Evolutionary conservation across 2,888 invertebrate genomes (phyloP).

Genomic region (Deilephila porcellus): DNA sequence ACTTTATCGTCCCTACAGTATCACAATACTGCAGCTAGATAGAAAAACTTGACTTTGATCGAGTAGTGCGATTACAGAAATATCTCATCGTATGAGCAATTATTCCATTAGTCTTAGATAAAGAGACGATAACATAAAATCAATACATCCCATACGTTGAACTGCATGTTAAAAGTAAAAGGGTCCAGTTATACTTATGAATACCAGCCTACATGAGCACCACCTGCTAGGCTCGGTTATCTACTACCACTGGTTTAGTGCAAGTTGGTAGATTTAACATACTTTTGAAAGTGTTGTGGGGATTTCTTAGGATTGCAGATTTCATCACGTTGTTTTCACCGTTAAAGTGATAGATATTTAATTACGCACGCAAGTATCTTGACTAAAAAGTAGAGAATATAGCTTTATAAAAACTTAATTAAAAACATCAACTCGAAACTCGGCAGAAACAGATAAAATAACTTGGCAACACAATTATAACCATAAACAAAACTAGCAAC

Average conservation of each 20-base stretch:
- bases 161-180: no score
- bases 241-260: no score
- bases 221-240: no score
- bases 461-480: conserved; percentile 21
- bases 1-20: not conserved
- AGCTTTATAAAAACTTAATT: not conserved
- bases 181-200: no score
- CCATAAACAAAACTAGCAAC: conserved; percentile 31
- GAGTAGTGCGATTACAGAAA: conserved; percentile 3
- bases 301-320: no score
- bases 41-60: conserved; percentile 24
- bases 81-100: not conserved
- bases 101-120: not conserved
- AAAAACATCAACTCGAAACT: not conserved
- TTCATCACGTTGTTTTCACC: no score
- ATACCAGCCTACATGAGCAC: no score
- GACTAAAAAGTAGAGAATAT: not conserved
- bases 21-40: not conserved
- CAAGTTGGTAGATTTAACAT: no score
- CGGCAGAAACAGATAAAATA: not conserved
- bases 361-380: no score
- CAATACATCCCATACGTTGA: not conserved
- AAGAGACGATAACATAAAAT: not conserved
- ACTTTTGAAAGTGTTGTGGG: no score
- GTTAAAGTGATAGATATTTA: no score